Evolutionary conservation across 2,888 invertebrate genomes (phyloP), one percentile per base, ranked within the genome.

Genomic region (Drosophila mimica): DNA sequence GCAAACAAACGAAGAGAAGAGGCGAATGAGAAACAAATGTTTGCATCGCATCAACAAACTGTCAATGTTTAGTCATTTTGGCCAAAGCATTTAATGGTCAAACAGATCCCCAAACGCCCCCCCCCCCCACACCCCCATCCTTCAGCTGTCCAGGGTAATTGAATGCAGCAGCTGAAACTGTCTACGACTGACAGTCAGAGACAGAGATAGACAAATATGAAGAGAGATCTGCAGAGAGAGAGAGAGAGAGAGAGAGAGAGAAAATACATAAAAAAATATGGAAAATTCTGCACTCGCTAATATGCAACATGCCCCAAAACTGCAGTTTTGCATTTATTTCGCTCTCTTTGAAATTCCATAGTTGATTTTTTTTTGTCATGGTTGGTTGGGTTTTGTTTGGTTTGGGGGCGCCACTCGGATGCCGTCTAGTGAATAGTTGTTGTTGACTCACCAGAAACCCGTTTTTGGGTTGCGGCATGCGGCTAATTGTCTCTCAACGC

Each of bases 401-500:
- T 31, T 56, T 65, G 36, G 66, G 48, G 67, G 67, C 72, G 72
- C 67, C 72, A 66, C 56, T 43, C 30, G 53, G 72, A 52, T 54
- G 51, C 64, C 53, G 59, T 63, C 48, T 43, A 64, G 67, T 48
- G 56, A 63, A 54, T 58, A 75, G 58, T 62, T 43, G 60, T 38
- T 70, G 79, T 79, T 83, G 85, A 83, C 85, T 83, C 83, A 83
- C 73, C 74, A 79, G 15, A 57, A 83, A 87, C 86, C 63, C 64
- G 88, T 86, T 88, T 88, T 56, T 59, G 73, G 76, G 58, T 72
- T 88, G 88, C 86, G 85, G 85, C 85, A 85, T 85, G 85, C 83
- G 72, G 72, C 85, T 86, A 86, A 86, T 86, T 88, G 85, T 88
- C 83, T 86, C 80, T 82, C 80, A 70, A 78, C 86, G 86, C 85